phyloP scores from a whole-genome alignment of 2,888 invertebrate species.

The Drosophila hamatofila region DNA sequence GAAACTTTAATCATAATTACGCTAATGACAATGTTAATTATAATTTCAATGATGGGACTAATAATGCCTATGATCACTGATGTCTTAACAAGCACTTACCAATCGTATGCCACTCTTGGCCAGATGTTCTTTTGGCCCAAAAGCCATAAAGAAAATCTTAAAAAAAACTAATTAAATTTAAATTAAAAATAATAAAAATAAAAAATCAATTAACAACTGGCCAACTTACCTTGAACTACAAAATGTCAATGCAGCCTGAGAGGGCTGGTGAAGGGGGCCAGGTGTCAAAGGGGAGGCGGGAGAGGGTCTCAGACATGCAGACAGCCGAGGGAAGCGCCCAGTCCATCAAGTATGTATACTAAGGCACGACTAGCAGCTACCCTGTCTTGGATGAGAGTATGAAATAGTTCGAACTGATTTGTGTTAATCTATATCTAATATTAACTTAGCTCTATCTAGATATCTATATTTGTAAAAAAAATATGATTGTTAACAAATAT shows the following conservation, averaged over 20 bases:
- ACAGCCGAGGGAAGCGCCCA: not conserved
- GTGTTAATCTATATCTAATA: too few relatives aligned
- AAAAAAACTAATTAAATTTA: not conserved
- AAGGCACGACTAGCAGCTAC: not conserved
- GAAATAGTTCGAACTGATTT: not conserved
- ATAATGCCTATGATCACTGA: not conserved
- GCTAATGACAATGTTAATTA: slow-evolving; percentile 17
- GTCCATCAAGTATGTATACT: not conserved
- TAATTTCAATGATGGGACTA: not conserved
- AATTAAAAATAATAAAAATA: not conserved
- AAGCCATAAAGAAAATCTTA: not conserved
- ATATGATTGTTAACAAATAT: too few relatives aligned
- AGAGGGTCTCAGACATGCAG: not conserved
- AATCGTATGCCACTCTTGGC: slow-evolving; percentile 24
- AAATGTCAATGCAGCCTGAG: slow-evolving; percentile 47
- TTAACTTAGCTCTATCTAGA: too few relatives aligned
- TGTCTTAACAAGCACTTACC: not conserved
- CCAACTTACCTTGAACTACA: slow-evolving; percentile 77
- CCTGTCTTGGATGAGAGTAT: not conserved
- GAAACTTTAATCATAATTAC: slow-evolving; percentile 37
- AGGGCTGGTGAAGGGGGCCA: not conserved
- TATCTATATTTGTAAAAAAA: too few relatives aligned
- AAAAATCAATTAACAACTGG: slow-evolving; percentile 3
- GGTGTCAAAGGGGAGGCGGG: not conserved
- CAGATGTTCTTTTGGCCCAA: slow-evolving; percentile 51